phyloP scores from a whole-genome alignment of 1,140 invertebrate species.

The Phymorhynchus buccinoides region DNA sequence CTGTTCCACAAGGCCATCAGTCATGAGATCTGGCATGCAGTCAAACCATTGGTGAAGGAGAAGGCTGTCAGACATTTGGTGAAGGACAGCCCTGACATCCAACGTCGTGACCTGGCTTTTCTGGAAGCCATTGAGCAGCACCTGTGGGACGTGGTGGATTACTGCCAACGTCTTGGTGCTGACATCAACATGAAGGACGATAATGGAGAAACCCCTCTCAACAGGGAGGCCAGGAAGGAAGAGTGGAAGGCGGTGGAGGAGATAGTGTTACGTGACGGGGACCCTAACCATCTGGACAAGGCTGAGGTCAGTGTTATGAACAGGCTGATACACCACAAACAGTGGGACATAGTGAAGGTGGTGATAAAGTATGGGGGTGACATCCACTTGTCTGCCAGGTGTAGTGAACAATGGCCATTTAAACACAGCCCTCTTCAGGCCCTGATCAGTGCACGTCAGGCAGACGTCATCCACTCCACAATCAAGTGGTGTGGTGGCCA shows the following conservation, averaged over 20 bases:
- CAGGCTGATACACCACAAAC: not conserved
- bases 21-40: not conserved
- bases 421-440: not conserved
- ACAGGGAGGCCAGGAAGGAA: not conserved
- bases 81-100: not conserved
- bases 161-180: not conserved
- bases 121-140: not conserved
- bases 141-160: conserved; percentile 13
- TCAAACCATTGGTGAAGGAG: not conserved
- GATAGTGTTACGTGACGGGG: not conserved
- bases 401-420: too few relatives aligned
- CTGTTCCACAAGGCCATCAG: not conserved
- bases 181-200: conserved; percentile 14
- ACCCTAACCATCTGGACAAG: not conserved
- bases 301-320: not conserved
- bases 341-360: not conserved
- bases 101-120: not conserved
- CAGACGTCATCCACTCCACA: not conserved
- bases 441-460: not conserved
- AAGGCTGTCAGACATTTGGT: too few relatives aligned
- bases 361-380: not conserved
- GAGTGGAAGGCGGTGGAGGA: not conserved
- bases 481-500: not conserved
- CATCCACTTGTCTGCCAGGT: not conserved
- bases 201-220: not conserved